Percentiles rank a stretch among this genome's conserved stretches.
These are phyloP conservation scores for Agapornis roseicollis DNA, from an alignment of 2,113 vertebrate genomes.

Conservation along the genomic window DNA sequence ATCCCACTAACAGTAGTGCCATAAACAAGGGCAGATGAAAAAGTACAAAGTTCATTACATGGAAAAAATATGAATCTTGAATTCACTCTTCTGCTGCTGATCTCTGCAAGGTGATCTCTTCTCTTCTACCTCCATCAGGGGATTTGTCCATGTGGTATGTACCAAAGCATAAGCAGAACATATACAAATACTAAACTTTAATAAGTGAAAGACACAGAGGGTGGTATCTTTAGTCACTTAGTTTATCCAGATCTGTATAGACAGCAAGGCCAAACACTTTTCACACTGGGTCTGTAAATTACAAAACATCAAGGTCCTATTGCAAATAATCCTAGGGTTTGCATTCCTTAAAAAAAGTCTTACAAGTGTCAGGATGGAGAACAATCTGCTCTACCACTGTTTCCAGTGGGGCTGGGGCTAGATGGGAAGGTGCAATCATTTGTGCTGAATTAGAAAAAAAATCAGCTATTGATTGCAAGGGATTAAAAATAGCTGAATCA, in stretches of 20 bases:
- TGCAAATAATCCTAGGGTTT: neutral
- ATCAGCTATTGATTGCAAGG: neutral
- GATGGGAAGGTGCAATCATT: neutral
- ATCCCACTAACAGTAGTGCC: neutral
- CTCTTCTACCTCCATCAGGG: too few species aligned
- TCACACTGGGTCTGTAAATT: neutral
- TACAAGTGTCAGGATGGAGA: neutral
- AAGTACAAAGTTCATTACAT: neutral
- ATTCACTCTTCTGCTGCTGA: neutral
- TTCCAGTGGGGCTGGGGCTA: neutral
- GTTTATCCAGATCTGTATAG: neutral
- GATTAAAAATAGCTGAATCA: slow-evolving; percentile 29
- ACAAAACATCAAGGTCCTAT: neutral
- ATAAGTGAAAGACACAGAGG: neutral
- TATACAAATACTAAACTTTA: neutral
- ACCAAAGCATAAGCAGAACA: neutral
- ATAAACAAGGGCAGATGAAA: neutral
- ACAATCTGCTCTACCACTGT: neutral
- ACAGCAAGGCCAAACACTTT: neutral
- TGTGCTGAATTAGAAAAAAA: neutral
- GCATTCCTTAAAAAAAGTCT: neutral
- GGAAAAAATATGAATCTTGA: neutral
- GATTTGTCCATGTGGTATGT: neutral
- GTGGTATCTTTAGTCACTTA: neutral
- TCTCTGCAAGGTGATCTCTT: neutral